These are phyloP conservation scores for Desmodus rotundus DNA, from an alignment of 2,113 vertebrate genomes.

Conservation along the genomic window DNA sequence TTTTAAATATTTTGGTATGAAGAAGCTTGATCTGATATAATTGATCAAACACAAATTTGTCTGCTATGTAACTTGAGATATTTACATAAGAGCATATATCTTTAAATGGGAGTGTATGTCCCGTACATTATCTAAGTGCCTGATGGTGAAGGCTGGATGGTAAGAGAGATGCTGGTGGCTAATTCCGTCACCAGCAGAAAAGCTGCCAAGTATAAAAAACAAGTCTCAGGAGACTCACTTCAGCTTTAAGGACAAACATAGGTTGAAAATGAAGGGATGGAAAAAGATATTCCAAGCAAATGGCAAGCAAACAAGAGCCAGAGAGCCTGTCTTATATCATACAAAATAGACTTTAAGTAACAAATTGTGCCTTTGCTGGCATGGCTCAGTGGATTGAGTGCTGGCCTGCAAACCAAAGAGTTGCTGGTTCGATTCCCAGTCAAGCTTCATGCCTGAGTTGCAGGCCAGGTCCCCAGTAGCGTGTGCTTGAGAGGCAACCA, in stretches of 20 bases:
- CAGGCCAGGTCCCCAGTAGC: no score
- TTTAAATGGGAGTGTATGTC: not conserved
- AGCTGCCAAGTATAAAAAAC: not conserved
- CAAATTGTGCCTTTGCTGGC: not conserved
- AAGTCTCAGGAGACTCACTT: not conserved
- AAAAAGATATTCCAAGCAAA: not conserved
- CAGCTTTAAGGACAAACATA: not conserved
- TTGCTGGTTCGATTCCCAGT: no score
- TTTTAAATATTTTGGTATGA: conserved; percentile 5
- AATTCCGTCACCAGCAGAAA: not conserved
- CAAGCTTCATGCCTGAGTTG: no score
- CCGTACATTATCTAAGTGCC: not conserved
- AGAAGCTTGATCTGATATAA: not conserved
- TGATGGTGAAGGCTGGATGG: not conserved
- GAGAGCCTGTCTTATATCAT: not conserved
- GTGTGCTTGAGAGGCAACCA: no score
- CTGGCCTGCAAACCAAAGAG: no score
- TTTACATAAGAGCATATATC: not conserved
- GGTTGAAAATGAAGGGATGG: not conserved
- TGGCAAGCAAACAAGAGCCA: not conserved
- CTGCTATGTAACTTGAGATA: not conserved
- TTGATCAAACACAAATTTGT: not conserved
- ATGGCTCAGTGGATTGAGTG: no score
- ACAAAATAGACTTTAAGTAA: not conserved
- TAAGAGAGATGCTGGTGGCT: not conserved